Conservation (phyloP, 2,797 vertebrate species). For the Alfaro cultratus region DNA sequence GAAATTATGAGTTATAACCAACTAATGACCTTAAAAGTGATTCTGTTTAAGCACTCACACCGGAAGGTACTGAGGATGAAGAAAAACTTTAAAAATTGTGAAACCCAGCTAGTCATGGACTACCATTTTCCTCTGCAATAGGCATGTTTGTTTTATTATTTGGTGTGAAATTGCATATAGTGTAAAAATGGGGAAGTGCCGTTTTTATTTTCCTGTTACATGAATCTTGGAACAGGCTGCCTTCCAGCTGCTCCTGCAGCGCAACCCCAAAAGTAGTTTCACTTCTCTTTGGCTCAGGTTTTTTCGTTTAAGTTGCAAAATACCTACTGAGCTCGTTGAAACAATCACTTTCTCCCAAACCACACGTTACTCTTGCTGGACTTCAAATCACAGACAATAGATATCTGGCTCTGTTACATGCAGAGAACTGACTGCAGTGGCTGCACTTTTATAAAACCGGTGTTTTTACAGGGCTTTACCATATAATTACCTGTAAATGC, state of each 20-base stretch:
- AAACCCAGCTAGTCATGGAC: slow-evolving; percentile 13
- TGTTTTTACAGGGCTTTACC: slow-evolving; percentile 39
- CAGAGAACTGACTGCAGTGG: slow-evolving; percentile 20
- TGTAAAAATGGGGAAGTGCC: slow-evolving; percentile 79
- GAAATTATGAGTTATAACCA: slow-evolving; percentile 87
- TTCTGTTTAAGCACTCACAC: slow-evolving; percentile 21
- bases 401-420: slow-evolving; percentile 5
- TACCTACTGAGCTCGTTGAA: slow-evolving; percentile 64
- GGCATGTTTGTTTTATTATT: slow-evolving; percentile 37
- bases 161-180: slow-evolving; percentile 60
- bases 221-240: slow-evolving; percentile 74
- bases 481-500: slow-evolving; percentile 42
- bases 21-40: slow-evolving; percentile 78
- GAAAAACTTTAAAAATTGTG: slow-evolving; percentile 17
- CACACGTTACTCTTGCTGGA: slow-evolving; percentile 43
- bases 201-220: slow-evolving; percentile 81
- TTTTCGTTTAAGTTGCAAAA: slow-evolving; percentile 82
- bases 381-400: slow-evolving; percentile 34
- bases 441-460: slow-evolving; percentile 18
- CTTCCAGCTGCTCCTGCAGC: slow-evolving; percentile 80
- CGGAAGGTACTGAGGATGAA: neutral
- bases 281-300: slow-evolving; percentile 77
- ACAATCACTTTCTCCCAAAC: slow-evolving; percentile 66
- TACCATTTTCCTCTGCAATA: slow-evolving; percentile 15
- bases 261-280: slow-evolving; percentile 78